Evolutionary conservation across 2,113 vertebrate species (phyloP).

Genomic region (Bubo bubo): DNA sequence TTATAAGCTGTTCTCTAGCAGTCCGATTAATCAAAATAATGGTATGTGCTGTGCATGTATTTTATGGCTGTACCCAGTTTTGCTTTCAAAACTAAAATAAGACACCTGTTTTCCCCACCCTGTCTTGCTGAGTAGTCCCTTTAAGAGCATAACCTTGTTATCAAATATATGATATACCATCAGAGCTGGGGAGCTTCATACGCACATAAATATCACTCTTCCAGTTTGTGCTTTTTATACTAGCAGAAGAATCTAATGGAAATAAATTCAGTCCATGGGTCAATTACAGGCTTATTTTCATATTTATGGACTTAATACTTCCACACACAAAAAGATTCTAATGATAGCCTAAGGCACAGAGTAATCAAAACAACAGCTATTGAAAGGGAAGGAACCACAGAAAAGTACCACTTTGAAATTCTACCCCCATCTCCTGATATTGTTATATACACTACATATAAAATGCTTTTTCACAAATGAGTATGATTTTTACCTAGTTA

Average conservation of each 20-base stretch:
- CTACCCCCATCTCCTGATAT: slow-evolving; percentile 39
- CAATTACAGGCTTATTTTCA: slow-evolving; percentile 78
- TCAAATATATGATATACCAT: slow-evolving; percentile 21
- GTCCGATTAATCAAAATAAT: slow-evolving; percentile 16
- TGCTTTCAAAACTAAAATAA: slow-evolving; percentile 48
- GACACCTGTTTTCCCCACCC: slow-evolving; percentile 15
- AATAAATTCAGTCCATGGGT: slow-evolving; percentile 75
- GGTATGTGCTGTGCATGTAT: not conserved
- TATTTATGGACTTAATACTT: slow-evolving; percentile 76
- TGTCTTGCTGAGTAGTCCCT: slow-evolving; percentile 58
- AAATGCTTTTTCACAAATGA: slow-evolving; percentile 57
- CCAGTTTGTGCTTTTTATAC: slow-evolving; percentile 60
- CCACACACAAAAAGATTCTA: slow-evolving; percentile 72
- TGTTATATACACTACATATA: slow-evolving; percentile 26
- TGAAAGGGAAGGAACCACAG: slow-evolving; percentile 27
- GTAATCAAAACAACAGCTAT: slow-evolving; percentile 72
- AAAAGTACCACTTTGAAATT: slow-evolving; percentile 37
- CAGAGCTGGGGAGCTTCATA: slow-evolving; percentile 38
- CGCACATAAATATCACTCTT: slow-evolving; percentile 52
- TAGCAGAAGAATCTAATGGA: slow-evolving; percentile 68
- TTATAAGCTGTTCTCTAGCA: not conserved
- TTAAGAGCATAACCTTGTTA: slow-evolving; percentile 44
- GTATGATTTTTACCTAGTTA: slow-evolving; percentile 62
- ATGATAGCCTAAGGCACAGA: slow-evolving; percentile 71
- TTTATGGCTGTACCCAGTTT: not conserved